Percentiles rank a stretch among this genome's conserved stretches.
Conservation (phyloP, 2,888 invertebrate genomes). For the Drosophila melanosoma region DNA sequence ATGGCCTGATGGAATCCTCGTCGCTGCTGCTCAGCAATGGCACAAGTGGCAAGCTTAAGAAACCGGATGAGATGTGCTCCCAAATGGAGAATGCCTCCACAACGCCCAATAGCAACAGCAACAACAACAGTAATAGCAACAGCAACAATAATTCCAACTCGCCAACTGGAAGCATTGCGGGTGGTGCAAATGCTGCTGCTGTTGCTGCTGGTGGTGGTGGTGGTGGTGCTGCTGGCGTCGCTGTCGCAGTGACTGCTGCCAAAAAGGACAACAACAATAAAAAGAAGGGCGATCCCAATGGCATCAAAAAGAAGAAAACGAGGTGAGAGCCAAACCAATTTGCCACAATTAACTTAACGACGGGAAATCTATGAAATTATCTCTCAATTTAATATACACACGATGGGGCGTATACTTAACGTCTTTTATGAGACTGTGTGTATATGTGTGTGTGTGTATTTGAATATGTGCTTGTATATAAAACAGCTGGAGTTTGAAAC, state of each 20-base stretch:
- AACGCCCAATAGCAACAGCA: conserved; percentile 26
- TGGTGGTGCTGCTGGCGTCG: conserved; percentile 10
- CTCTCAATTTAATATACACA: conserved; percentile 39
- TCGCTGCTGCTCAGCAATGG: conserved; percentile 49
- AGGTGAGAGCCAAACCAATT: conserved; percentile 86
- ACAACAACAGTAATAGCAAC: conserved; percentile 1
- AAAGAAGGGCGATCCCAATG: conserved; percentile 93
- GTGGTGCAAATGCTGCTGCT: conserved; percentile 18
- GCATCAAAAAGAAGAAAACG: conserved; percentile 96
- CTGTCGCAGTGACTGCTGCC: conserved; percentile 72
- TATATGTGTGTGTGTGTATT: background rate
- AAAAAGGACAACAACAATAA: conserved; percentile 88
- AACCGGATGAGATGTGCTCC: conserved; percentile 69
- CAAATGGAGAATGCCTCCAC: conserved; percentile 57
- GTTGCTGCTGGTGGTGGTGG: conserved; percentile 4
- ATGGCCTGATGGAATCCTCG: conserved; percentile 50
- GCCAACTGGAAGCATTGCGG: conserved; percentile 15
- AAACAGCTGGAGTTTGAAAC: background rate
- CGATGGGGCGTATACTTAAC: conserved; percentile 63
- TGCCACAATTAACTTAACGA: conserved; percentile 68
- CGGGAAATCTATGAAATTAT: conserved; percentile 80
- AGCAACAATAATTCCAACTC: conserved; percentile 16
- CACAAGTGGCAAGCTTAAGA: conserved; percentile 64
- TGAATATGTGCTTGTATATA: background rate
- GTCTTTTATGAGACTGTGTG: background rate